Evolutionary conservation across 2,113 vertebrate genomes (phyloP).

Genomic region (Anolis carolinensis): DNA sequence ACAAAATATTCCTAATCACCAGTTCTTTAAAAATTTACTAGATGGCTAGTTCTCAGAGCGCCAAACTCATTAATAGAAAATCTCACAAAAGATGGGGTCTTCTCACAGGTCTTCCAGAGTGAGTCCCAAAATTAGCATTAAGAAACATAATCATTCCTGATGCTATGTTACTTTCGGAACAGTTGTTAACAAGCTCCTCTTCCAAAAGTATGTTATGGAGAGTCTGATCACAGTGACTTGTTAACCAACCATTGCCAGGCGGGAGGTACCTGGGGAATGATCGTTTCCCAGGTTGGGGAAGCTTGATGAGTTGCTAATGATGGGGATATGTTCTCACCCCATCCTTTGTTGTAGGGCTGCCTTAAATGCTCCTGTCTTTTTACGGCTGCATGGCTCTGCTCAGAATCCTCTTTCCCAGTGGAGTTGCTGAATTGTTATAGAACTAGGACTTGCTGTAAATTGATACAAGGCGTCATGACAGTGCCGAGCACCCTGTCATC

Average conservation of each 20-base stretch:
- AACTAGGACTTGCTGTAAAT: background rate
- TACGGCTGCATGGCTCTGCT: background rate
- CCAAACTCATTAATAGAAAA: slow-evolving; percentile 65
- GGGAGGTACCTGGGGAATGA: background rate
- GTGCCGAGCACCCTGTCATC: slow-evolving; percentile 22
- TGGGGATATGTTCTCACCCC: background rate
- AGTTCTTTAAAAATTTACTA: slow-evolving; percentile 70
- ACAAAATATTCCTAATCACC: slow-evolving; percentile 73
- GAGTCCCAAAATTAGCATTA: slow-evolving; percentile 47
- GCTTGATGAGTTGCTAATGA: slow-evolving; percentile 24
- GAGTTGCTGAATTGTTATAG: background rate
- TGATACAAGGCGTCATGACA: background rate
- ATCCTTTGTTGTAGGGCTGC: background rate
- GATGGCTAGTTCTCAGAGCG: slow-evolving; percentile 57
- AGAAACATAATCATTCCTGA: slow-evolving; percentile 40
- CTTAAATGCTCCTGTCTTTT: background rate
- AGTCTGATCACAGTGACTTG: slow-evolving; percentile 36
- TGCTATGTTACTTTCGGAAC: slow-evolving; percentile 43
- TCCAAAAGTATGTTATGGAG: background rate
- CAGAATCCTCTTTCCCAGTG: accelerated
- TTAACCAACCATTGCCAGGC: slow-evolving; percentile 30
- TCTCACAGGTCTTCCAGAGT: slow-evolving; percentile 37
- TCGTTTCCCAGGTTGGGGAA: slow-evolving; percentile 19
- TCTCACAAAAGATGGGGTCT: slow-evolving; percentile 43
- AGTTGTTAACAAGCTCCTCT: background rate